Evolutionary conservation across 2,888 invertebrate genomes (phyloP).

Genomic region (Drosophila fungiperda): DNA sequence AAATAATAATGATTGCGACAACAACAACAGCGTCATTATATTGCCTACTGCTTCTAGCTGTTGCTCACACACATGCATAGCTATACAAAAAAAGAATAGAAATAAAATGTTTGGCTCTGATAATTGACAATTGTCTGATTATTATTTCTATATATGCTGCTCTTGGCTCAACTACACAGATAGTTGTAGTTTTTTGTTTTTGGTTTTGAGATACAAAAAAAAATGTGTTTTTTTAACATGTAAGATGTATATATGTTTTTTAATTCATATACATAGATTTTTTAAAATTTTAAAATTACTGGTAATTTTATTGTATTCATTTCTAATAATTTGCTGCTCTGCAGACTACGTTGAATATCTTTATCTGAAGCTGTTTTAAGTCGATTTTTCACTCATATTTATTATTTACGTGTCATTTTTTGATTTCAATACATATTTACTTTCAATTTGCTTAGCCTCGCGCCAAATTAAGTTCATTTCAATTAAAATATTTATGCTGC

Average conservation of each 20-base stretch:
- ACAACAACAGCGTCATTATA: slow-evolving; percentile 51
- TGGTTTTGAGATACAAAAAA: background rate
- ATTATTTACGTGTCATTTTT: slow-evolving; percentile 9
- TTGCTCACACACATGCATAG: slow-evolving; percentile 25
- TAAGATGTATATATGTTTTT: too few relatives aligned
- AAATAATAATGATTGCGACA: slow-evolving; percentile 81
- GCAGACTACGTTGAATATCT: background rate
- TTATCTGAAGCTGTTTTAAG: slow-evolving; percentile 8
- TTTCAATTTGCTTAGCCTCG: slow-evolving; percentile 84
- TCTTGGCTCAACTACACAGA: slow-evolving; percentile 39
- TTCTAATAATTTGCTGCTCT: too few relatives aligned
- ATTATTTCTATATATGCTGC: slow-evolving; percentile 50
- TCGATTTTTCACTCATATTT: background rate
- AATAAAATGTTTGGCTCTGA: slow-evolving; percentile 58
- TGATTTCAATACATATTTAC: slow-evolving; percentile 67
- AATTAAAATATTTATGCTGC: slow-evolving; percentile 76
- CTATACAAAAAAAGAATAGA: slow-evolving; percentile 11
- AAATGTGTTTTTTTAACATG: background rate
- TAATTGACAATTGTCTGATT: slow-evolving; percentile 80
- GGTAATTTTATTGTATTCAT: too few relatives aligned
- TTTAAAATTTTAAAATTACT: too few relatives aligned
- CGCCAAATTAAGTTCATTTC: slow-evolving; percentile 84
- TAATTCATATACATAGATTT: too few relatives aligned
- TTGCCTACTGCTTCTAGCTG: slow-evolving; percentile 38
- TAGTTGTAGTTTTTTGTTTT: slow-evolving; percentile 33